Evolutionary conservation across 2,888 invertebrate species (phyloP), one percentile per base, ranked within the genome.

Genomic region (Strigamia maritima): DNA sequence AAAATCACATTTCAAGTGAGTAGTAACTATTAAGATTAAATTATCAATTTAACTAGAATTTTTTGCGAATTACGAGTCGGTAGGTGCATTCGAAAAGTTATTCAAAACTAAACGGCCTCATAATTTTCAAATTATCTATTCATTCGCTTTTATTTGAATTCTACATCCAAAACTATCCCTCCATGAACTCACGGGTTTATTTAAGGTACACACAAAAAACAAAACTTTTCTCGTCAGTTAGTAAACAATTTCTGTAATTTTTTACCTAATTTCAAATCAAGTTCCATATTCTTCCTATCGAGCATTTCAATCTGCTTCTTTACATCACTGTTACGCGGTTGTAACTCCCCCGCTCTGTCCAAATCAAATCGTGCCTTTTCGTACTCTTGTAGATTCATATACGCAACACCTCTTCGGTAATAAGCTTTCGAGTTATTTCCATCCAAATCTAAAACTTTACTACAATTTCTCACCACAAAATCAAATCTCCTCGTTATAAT

Each of bases 291-390:
- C 82, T 89, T 88, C 0, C 88, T 87, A 80, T 87, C 88, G 16
- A 91, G 87, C 65, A 89, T 85, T 26, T 86, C 87, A 0, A 90
- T 89, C 83, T 91, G 90, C 44, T 90, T 87, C 79, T 87, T 87
- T 0, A 90, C 90, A 2, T 91, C 89, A 80, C 89, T 89, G 83
- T 93, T 92, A 54, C 88, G 88, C 0, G 92, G 91, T 82, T 93
- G 91, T 75, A 91, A 83, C 75, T 87, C 84, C 0, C 90, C 84
- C 87, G 93, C 93, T 80, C 90, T 89, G 78, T 92, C 91, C 82
- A 90, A 91, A 85, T 92, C 89, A 10, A 81, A 80, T 44, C 81
- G 81, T 12, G 86, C 84, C 77, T 82, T 82, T 19, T 85, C 84
- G 80, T 83, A 85, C 38, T 85, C 84, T 28, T 77, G 22, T 7